Evolutionary conservation across 2,797 vertebrate species (phyloP), one percentile per base, ranked within the genome.

Genomic region (Fundulus diaphanus): DNA sequence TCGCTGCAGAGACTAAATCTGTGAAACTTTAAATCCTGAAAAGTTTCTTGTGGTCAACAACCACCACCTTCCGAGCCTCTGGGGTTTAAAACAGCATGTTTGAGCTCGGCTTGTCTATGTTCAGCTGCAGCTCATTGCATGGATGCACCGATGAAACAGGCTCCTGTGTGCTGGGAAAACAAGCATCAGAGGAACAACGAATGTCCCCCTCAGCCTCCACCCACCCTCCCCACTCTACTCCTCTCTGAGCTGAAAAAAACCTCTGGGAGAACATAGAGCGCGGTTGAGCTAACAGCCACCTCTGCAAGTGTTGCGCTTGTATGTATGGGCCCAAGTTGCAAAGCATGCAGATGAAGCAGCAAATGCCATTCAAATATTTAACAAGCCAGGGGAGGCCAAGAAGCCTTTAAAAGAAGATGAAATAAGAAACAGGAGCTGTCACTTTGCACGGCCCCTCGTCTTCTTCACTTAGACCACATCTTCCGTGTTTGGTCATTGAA

Each of bases 331-430:
- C 75, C 74, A 74, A 89, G 85, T 90, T 92, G 87, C 90, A 87
- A 91, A 85, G 90, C 88, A 90, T 92, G 92, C 86, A 89, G 90
- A 94, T 90, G 90, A 93, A 93, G 90, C 88, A 89, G 90, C 77
- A 86, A 91, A 91, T 73, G 83, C 76, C 81, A 68, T 89, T 93
- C 87, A 94, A 94, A 93, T 93, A 94, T 95, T 94, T 72, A 94
- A 92, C 79, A 89, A 76, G 63, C 77, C 79, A 76, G 75, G 83
- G 77, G 81, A 91, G 86, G 85, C 87, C 86, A 83, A 78, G 84
- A 77, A 84, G 88, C 87, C 88, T 85, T 80, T 79, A 90, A 87
- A 78, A 85, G 79, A 85, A 74, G 83, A 91, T 85, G 69, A 90
- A 92, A 87, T 65, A 82, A 42, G 82, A 82, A 79, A 80, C 82